Base-by-base conservation (phyloP, 2,797 vertebrate species). In the Sitta carolinensis region DNA sequence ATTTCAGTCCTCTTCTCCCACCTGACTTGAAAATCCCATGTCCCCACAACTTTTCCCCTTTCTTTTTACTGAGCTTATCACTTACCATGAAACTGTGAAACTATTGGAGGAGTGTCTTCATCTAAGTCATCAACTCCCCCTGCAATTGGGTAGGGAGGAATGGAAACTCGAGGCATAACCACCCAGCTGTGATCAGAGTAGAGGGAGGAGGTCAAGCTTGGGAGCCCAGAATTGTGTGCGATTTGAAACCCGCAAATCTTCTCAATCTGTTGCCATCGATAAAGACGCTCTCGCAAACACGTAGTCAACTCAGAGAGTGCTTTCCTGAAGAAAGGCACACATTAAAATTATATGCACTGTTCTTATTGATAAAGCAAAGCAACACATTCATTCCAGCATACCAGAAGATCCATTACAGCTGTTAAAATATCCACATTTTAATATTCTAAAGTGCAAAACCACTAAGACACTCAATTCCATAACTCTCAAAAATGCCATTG, bases 161-260 rank as follows among this genome's bases (percentile, higher is more conserved):
- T 98, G 42, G 99, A 99, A 59, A 99, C 98, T 52, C 99, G 98
- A 7, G 99, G 99, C 99, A 99, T 99, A 73, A 99, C 99, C 94
- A 99, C 99, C 99, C 99, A 99, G 97, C 99, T 99, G 98, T 99
- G 99, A 95, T 99, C 99, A 2, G 99, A 99, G 97, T 99, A 99
- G 26, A 99, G 98, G 32, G 98, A 99, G 59, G 99, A 99, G 6
- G 99, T 99, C 92, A 99, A 97, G 95, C 98, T 99, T 36, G 99
- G 99, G 67, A 99, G 97, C 30, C 99, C 99, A 3, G 99, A 99
- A 97, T 99, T 99, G 94, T 99, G 98, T 21, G 99, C 99, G 17
- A 99, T 98, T 45, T 99, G 99, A 97, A 99, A 99, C 74, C 98
- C 98, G 58, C 99, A 99, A 26, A 99, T 98, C 97, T 99, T 99